phyloP scores from a whole-genome alignment of 23 tunicate species.

The Trididemnum clinides region DNA sequence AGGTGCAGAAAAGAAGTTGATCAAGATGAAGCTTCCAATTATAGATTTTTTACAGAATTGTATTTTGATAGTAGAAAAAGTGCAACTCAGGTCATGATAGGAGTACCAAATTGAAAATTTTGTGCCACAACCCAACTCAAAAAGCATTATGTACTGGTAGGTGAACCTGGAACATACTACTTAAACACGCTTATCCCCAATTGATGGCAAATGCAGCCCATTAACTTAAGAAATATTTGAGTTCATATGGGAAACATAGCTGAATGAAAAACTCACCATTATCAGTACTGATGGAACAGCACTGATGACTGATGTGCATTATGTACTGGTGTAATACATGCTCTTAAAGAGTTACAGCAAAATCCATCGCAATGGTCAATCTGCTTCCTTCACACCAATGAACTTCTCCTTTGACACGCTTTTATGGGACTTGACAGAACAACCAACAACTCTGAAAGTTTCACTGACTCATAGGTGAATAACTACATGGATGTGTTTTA shows the following conservation, averaged over 20 bases:
- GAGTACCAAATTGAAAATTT: slow-evolving; percentile 26
- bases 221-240: slow-evolving; percentile 21
- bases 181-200: slow-evolving; percentile 28
- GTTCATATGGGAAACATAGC: not conserved
- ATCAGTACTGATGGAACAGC: slow-evolving; percentile 33
- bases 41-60: not conserved
- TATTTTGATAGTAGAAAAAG: slow-evolving; percentile 24
- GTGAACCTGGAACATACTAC: slow-evolving; percentile 36
- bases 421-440: slow-evolving; percentile 30
- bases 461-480: slow-evolving; percentile 22
- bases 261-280: slow-evolving; percentile 2
- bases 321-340: slow-evolving; percentile 18
- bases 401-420: slow-evolving; percentile 31
- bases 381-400: slow-evolving; percentile 27
- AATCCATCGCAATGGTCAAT: slow-evolving; percentile 31
- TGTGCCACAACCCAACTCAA: not conserved
- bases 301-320: slow-evolving; percentile 15
- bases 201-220: slow-evolving; percentile 26
- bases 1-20: slow-evolving; percentile 19
- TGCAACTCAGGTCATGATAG: slow-evolving; percentile 1
- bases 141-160: slow-evolving; percentile 21
- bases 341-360: slow-evolving; percentile 8
- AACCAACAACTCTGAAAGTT: slow-evolving; percentile 30
- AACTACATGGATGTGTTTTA: slow-evolving; percentile 20
- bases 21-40: not conserved